These are phyloP conservation scores for Steinernema khuongi DNA, from an alignment of 1,140 invertebrate genomes.

Conservation along the genomic window DNA sequence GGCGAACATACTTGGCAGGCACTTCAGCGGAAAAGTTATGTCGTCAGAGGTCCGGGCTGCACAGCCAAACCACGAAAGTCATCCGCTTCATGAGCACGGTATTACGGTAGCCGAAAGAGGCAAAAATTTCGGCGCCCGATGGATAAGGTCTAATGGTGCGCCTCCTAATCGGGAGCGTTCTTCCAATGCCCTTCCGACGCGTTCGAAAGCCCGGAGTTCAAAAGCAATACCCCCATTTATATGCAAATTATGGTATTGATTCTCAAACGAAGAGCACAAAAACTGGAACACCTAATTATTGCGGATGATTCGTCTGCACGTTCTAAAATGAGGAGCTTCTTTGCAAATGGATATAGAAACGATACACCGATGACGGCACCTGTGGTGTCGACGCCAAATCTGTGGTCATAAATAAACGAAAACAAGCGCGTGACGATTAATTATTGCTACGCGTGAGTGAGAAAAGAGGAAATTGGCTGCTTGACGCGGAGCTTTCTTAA, in stretches of 20 bases:
- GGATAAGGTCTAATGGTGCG: no score
- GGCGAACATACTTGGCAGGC: not conserved
- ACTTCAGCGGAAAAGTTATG: slow-evolving; percentile 7
- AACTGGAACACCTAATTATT: not conserved
- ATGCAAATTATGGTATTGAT: slow-evolving; percentile 1
- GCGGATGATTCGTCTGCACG: not conserved
- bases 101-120: no score
- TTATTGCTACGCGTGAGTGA: not conserved
- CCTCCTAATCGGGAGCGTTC: no score
- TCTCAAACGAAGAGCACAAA: not conserved
- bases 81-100: no score
- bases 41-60: no score
- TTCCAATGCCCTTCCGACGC: not conserved
- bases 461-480: no score
- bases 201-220: not conserved
- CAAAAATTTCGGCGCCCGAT: no score
- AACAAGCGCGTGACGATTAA: slow-evolving; percentile 4
- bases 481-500: no score
- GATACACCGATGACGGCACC: no score
- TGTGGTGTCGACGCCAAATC: slow-evolving; percentile 1
- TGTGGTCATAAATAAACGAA: slow-evolving; percentile 6
- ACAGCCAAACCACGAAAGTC: no score
- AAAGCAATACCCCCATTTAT: slow-evolving; percentile 1
- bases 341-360: no score
- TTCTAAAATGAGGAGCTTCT: not conserved